Conservation (phyloP, 2,113 vertebrate species). For the Chaenogobius annularis region DNA sequence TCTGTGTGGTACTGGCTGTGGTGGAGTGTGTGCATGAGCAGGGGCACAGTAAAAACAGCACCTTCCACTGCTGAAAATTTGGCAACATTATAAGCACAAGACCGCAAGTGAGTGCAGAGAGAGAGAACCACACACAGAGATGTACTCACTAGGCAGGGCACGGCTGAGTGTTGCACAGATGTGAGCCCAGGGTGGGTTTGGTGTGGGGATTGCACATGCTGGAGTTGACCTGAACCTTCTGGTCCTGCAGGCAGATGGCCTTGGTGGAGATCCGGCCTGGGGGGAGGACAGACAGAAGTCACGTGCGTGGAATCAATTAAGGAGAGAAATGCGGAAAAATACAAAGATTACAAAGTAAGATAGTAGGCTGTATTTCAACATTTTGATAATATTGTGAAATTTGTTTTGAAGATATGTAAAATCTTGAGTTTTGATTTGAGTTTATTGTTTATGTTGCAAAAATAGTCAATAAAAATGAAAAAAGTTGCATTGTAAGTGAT, state of each 20-base stretch:
- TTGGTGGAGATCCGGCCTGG: conserved; percentile 88
- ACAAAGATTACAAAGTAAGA: too few relatives aligned
- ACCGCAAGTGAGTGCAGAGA: conserved; percentile 32
- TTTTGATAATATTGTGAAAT: too few relatives aligned
- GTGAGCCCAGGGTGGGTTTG: conserved; percentile 82
- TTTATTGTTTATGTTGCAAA: too few relatives aligned
- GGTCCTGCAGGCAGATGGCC: conserved; percentile 89
- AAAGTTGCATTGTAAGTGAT: too few relatives aligned
- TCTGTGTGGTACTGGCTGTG: conserved; percentile 2
- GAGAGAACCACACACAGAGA: conserved; percentile 26
- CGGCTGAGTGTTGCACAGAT: conserved; percentile 87
- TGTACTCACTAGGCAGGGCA: conserved; percentile 92
- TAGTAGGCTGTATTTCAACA: too few relatives aligned
- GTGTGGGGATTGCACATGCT: conserved; percentile 82
- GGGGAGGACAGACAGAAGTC: conserved; percentile 2
- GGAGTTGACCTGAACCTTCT: conserved; percentile 84
- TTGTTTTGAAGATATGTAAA: too few relatives aligned
- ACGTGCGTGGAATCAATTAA: background rate
- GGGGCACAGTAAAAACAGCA: conserved; percentile 40
- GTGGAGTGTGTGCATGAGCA: conserved; percentile 13
- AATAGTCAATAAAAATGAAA: too few relatives aligned
- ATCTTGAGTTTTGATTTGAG: too few relatives aligned
- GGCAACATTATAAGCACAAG: conserved; percentile 49
- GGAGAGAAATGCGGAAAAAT: background rate
- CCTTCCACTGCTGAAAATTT: conserved; percentile 46